These are phyloP conservation scores for Frankliniella fusca DNA, from an alignment of 2,888 invertebrate genomes.

Conservation along the genomic window DNA sequence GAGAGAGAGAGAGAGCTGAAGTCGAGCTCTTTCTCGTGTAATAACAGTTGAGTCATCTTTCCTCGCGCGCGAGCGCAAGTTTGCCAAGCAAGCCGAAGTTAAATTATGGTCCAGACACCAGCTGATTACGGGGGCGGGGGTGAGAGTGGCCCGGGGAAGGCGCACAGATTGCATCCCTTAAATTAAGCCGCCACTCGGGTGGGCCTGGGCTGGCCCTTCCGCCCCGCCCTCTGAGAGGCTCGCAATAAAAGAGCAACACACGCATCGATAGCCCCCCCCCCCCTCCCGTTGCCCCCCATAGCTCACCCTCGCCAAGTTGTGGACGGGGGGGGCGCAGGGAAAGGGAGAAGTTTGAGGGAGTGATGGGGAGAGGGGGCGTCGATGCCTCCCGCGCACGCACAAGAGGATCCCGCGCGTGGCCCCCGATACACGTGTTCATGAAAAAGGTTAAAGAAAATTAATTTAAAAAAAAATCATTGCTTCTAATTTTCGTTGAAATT, in stretches of 20 bases:
- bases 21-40: not conserved
- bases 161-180: constrained; percentile 16
- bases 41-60: not conserved
- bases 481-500: too few relatives aligned
- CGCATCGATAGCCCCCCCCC: not conserved
- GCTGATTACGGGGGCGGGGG: not conserved
- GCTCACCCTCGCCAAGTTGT: not conserved
- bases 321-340: not conserved
- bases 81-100: not conserved
- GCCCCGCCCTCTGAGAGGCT: not conserved
- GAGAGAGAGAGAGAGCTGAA: too few relatives aligned
- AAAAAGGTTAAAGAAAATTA: not conserved
- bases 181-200: constrained; percentile 2
- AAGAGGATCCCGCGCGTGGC: not conserved
- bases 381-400: not conserved
- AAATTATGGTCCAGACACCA: constrained; percentile 12
- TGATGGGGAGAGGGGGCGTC: not conserved
- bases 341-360: too few relatives aligned
- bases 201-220: not conserved
- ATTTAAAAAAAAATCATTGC: too few relatives aligned
- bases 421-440: not conserved
- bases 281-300: not conserved
- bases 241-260: constrained; percentile 18
- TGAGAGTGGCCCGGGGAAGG: not conserved
- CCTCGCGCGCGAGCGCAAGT: not conserved